phyloP scores from a whole-genome alignment of 2,113 vertebrate species.

The Tychaedon coryphoeus region DNA sequence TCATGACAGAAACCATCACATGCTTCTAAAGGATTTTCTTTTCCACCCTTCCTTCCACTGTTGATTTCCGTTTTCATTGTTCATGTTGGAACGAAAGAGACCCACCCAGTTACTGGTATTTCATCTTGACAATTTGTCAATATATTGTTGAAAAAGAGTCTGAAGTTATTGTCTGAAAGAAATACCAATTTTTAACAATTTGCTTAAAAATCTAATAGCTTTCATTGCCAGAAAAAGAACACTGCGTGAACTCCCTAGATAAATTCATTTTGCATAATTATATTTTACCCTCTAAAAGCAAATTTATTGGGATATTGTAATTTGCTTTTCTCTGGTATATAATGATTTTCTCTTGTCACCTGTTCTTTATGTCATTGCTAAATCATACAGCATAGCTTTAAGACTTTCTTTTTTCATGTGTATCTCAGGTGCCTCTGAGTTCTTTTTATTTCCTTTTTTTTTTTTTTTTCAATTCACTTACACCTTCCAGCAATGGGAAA shows the following conservation, averaged over 20 bases:
- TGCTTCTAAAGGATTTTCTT: background rate
- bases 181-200: background rate
- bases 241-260: background rate
- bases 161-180: background rate
- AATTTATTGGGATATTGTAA: background rate
- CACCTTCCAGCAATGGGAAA: background rate
- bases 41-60: background rate
- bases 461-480: background rate
- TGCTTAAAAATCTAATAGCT: background rate
- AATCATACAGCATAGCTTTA: background rate
- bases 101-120: background rate
- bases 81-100: background rate
- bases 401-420: background rate
- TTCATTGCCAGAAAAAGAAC: background rate
- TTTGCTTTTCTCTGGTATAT: background rate
- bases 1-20: background rate
- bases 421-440: background rate
- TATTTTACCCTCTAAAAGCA: background rate
- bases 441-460: background rate
- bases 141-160: background rate
- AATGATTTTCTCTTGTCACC: background rate
- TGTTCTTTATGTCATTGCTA: background rate
- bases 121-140: background rate
- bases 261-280: constrained; percentile 7
- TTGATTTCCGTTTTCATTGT: background rate